Evolutionary conservation across 2,888 invertebrate species (phyloP), one percentile per base, ranked within the genome.

Genomic region (Temnothorax ravouxi): DNA sequence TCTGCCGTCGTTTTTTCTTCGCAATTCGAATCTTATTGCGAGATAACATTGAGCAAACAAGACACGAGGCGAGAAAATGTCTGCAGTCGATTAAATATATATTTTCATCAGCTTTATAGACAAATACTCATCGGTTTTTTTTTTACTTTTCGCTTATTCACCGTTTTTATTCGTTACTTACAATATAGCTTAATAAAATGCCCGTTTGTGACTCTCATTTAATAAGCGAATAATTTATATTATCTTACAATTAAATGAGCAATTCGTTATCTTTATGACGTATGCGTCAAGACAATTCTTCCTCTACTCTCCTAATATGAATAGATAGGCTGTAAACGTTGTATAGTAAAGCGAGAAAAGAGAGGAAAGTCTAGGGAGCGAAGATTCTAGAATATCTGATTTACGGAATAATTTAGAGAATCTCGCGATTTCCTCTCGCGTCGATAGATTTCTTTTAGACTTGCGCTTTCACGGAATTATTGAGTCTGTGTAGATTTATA

Each of bases 151-250:
- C 15, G 59, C 61, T 75, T 34, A 75, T 25, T 34, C 13, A 3
- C 3, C n/a, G 2, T 50, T 18, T 69, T 62, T 52, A 56, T 9
- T 47, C 15, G 6, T 34, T 25, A 25, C 21, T 44, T 75, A 38
- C 34, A 15, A 54, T 34, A 34, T 34, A n/a, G 34, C 11, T 62
- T 62, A 50, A 62, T 38, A 38, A 21, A 50, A 18, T 38, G n/a
- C 18, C 15, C 9, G 18, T 72, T 59, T 25, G 21, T 44, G 29
- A 74, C 13, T 59, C 5, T 72, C 2, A 25, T 56, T 72, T 25
- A 38, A 41, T 41, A 59, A 72, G n/a, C 21, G 9, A 59, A 44
- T 59, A 59, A 74, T 59, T 59, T 59, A 74, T 61, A n/a, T n/a
- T 44, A 29, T 6, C 21, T 54, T 71, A 41, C 41, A 6, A 44